Conservation (phyloP, 2,797 vertebrate species). For the Paguma larvata region DNA sequence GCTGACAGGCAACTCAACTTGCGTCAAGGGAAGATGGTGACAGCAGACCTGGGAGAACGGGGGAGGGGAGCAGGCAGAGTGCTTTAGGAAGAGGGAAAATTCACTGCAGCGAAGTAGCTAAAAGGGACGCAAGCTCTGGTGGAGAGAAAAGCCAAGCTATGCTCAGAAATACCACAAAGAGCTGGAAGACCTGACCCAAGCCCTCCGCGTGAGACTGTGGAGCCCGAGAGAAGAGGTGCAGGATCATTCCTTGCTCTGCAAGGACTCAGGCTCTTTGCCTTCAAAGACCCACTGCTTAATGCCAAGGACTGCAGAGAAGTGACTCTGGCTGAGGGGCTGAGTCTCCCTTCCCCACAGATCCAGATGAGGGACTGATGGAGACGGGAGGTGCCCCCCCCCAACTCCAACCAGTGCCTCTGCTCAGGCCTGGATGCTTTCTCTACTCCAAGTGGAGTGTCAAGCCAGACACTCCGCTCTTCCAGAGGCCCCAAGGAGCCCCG, state of each 20-base stretch:
- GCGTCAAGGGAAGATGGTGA: conserved; percentile 85
- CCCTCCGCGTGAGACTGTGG: rapidly evolving
- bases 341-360: neutral
- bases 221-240: neutral
- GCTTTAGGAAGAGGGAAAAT: neutral
- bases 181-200: neutral
- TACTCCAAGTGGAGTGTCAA: neutral
- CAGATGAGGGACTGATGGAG: neutral
- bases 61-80: neutral
- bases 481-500: neutral
- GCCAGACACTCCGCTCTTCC: neutral
- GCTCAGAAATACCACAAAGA: conserved; percentile 38
- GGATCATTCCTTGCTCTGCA: neutral
- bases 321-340: neutral
- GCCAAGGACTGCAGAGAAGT: neutral
- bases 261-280: neutral
- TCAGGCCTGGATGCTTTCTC: neutral
- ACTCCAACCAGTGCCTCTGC: neutral
- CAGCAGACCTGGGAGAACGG: conserved; percentile 90
- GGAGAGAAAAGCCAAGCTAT: neutral
- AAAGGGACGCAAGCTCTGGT: neutral
- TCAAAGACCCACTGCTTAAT: neutral
- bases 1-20: conserved; percentile 92
- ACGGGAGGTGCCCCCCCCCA: neutral
- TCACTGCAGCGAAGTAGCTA: neutral